Conservation (phyloP, 2,888 invertebrate genomes). For the Dichetophora obliterata region DNA sequence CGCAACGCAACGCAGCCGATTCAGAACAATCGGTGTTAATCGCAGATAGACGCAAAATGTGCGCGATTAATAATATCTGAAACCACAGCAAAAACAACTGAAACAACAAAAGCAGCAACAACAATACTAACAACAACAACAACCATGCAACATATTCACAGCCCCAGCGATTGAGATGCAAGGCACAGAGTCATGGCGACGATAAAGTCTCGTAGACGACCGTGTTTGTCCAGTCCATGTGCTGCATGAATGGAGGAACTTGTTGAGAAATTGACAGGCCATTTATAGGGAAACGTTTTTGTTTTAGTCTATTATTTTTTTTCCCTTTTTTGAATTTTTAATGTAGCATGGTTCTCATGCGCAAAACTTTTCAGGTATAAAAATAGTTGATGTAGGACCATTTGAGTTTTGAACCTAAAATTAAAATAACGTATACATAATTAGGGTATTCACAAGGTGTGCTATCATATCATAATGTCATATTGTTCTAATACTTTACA, state of each 20-base stretch:
- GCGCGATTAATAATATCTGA: constrained; percentile 28
- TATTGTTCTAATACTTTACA: no score
- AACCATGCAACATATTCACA: neutral
- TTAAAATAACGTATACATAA: no score
- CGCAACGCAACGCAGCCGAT: constrained; percentile 4
- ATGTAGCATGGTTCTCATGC: neutral
- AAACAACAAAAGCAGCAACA: constrained; percentile 5
- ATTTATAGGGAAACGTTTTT: constrained; percentile 17
- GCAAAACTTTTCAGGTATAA: no score
- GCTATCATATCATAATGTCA: no score
- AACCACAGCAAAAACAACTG: neutral
- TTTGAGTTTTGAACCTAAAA: no score
- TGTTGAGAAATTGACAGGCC: constrained; percentile 9
- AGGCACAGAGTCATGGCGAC: neutral
- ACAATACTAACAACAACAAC: neutral
- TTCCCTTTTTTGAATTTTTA: neutral
- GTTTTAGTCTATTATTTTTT: neutral
- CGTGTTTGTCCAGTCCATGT: neutral
- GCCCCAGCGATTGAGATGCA: constrained; percentile 9
- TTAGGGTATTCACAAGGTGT: no score
- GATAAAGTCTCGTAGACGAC: neutral
- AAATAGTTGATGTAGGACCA: no score
- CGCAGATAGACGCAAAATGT: constrained; percentile 26
- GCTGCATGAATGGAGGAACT: constrained; percentile 16
- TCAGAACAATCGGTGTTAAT: constrained; percentile 37